phyloP scores from a whole-genome alignment of 2,797 vertebrate genomes.

The Oreochromis grahami region DNA sequence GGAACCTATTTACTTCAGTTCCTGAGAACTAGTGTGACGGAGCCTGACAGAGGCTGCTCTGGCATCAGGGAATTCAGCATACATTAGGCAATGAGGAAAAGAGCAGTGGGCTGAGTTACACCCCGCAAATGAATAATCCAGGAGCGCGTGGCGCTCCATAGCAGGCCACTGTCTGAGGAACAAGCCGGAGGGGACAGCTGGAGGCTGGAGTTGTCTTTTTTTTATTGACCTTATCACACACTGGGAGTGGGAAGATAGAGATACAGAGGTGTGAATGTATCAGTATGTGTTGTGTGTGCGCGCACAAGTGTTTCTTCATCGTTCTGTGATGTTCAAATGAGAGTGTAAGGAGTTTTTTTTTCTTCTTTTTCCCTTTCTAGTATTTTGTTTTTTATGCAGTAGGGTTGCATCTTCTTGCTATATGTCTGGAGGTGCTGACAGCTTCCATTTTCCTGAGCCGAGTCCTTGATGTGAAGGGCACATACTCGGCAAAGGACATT shows the following conservation, averaged over 20 bases:
- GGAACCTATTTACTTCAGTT: conserved; percentile 48
- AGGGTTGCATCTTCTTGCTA: conserved; percentile 13
- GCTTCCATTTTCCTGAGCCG: conserved; percentile 38
- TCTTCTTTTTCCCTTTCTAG: background rate
- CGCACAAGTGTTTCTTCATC: conserved; percentile 7
- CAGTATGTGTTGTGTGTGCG: background rate
- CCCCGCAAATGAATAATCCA: conserved; percentile 54
- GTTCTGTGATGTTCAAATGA: conserved; percentile 26
- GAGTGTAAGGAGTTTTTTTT: background rate
- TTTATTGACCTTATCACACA: conserved; percentile 41
- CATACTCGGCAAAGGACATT: conserved; percentile 34
- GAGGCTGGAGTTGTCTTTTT: conserved; percentile 33
- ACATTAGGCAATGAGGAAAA: conserved; percentile 45
- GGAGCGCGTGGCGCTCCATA: conserved; percentile 6
- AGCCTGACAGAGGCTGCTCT: conserved; percentile 30
- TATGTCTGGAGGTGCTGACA: conserved; percentile 45
- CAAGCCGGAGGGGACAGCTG: conserved; percentile 26
- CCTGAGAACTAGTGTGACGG: conserved; percentile 33
- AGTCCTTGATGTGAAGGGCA: conserved; percentile 60
- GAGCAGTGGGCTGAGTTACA: conserved; percentile 43
- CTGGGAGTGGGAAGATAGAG: background rate
- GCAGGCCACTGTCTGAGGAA: conserved; percentile 33
- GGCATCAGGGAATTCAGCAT: conserved; percentile 26
- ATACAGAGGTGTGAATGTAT: background rate
- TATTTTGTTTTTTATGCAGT: background rate